phyloP scores from a whole-genome alignment of 2,797 vertebrate species.

The Sphaeramia orbicularis region DNA sequence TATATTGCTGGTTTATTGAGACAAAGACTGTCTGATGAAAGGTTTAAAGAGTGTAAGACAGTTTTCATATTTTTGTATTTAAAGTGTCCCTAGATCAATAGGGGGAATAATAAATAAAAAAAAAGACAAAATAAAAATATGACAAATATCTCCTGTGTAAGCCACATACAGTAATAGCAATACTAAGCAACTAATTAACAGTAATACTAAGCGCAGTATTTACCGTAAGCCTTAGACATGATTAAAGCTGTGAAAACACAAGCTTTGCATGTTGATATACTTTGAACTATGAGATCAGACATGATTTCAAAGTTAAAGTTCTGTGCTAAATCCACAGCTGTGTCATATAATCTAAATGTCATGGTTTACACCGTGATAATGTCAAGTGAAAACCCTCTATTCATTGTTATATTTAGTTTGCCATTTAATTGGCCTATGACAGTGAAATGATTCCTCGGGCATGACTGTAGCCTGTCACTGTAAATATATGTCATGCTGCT shows the following conservation, averaged over 20 bases:
- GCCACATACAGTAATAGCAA: too few relatives aligned
- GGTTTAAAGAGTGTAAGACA: too few relatives aligned
- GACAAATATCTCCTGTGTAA: too few relatives aligned
- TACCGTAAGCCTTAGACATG: not conserved
- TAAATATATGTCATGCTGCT: conserved; percentile 55
- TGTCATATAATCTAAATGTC: not conserved
- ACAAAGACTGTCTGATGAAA: too few relatives aligned
- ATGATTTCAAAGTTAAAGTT: not conserved
- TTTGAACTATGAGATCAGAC: not conserved
- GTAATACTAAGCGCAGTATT: too few relatives aligned
- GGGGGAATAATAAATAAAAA: too few relatives aligned
- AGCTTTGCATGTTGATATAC: conserved; percentile 5
- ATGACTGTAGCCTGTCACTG: conserved; percentile 34
- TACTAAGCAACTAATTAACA: too few relatives aligned
- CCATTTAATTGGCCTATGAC: conserved; percentile 1
- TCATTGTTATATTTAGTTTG: conserved; percentile 19
- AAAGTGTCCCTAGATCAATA: too few relatives aligned
- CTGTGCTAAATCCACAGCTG: not conserved
- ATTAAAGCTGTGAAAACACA: conserved; percentile 7
- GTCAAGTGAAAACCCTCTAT: conserved; percentile 20
- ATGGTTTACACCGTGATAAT: conserved; percentile 1
- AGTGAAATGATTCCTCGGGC: conserved; percentile 27
- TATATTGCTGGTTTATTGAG: too few relatives aligned
- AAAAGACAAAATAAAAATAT: too few relatives aligned
- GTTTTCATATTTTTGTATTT: too few relatives aligned